Conservation (phyloP, 2,113 vertebrate genomes). For the Laterallus jamaicensis region DNA sequence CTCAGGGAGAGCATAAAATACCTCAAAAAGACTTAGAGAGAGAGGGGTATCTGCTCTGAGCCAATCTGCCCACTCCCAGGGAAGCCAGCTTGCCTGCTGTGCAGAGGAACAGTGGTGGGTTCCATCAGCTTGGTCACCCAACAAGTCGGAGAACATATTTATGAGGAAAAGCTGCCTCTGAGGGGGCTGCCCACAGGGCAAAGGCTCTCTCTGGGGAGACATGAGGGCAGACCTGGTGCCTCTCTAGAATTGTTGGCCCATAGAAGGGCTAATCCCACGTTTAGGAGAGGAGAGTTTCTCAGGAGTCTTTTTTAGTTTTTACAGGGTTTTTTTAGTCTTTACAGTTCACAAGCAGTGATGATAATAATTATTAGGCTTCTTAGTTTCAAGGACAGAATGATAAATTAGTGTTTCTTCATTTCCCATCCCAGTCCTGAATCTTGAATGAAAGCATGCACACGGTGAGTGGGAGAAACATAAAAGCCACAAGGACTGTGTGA, state of each 20-base stretch:
- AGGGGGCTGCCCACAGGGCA: neutral
- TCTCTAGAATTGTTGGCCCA: neutral
- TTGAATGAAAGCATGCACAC: rapidly evolving
- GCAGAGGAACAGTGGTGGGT: neutral
- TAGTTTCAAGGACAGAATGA: neutral
- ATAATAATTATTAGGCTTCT: neutral
- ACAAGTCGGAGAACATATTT: neutral
- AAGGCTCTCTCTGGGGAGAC: neutral
- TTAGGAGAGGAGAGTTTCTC: neutral
- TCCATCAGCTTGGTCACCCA: neutral
- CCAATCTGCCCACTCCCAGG: rapidly evolving
- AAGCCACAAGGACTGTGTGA: neutral
- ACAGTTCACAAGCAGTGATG: neutral
- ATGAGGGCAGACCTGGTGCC: neutral
- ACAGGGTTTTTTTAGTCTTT: neutral
- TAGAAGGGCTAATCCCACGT: neutral
- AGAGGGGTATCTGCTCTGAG: neutral
- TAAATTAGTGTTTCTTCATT: neutral
- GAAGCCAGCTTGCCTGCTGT: neutral
- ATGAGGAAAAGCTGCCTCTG: neutral
- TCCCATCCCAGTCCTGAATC: neutral
- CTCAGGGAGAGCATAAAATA: neutral
- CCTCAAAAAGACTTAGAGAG: neutral
- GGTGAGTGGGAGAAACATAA: neutral
- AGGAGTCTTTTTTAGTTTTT: neutral